phyloP scores from a whole-genome alignment of 2,888 invertebrate species.

The Caenorhabditis angaria region DNA sequence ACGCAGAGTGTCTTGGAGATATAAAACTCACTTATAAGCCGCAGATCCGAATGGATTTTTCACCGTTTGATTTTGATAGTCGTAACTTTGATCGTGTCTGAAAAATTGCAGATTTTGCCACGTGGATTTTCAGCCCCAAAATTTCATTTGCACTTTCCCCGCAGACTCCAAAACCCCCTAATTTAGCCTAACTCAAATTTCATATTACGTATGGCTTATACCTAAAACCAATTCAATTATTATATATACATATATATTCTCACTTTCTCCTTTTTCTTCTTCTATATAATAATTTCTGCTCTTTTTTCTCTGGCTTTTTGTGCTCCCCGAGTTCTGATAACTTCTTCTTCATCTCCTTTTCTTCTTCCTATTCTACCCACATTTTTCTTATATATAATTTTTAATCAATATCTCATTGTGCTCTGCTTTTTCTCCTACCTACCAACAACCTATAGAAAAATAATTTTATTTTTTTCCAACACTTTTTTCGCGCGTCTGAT shows the following conservation, averaged over 20 bases:
- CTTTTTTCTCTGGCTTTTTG: neutral
- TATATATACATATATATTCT: too few species aligned
- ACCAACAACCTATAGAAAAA: too few species aligned
- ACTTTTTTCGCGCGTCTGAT: too few species aligned
- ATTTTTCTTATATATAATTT: neutral
- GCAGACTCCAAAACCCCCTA: too few species aligned
- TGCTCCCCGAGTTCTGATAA: slow-evolving; percentile 15
- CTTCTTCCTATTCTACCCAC: neutral
- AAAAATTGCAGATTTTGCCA: slow-evolving; percentile 16
- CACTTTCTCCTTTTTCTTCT: slow-evolving; percentile 14
- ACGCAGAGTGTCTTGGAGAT: too few species aligned
- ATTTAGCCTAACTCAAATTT: slow-evolving; percentile 11
- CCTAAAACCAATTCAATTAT: too few species aligned
- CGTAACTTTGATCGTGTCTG: slow-evolving; percentile 36
- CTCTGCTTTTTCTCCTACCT: slow-evolving; percentile 3
- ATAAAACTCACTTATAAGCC: slow-evolving; percentile 33
- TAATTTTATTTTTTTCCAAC: too few species aligned
- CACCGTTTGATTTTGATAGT: slow-evolving; percentile 33
- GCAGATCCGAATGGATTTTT: slow-evolving; percentile 41
- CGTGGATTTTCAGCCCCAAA: too few species aligned
- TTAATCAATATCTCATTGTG: slow-evolving; percentile 6
- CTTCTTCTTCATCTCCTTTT: slow-evolving; percentile 11
- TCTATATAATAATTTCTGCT: neutral
- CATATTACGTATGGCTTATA: too few species aligned
- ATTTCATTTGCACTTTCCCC: neutral